Base-by-base conservation (phyloP, 2,113 vertebrate genomes). In the Guaruba guarouba region DNA sequence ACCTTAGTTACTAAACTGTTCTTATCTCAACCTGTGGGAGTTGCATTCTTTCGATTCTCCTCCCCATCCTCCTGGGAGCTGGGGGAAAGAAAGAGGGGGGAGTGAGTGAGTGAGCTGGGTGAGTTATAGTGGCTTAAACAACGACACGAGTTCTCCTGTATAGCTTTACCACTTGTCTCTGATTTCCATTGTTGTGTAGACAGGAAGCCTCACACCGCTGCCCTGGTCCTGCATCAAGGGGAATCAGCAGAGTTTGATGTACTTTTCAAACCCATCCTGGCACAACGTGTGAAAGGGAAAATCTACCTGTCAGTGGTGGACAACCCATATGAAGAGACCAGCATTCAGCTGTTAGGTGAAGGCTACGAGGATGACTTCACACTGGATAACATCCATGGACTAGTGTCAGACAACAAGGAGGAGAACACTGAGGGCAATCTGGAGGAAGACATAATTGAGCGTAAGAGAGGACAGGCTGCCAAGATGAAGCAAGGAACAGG, bases 321-420 rank as follows among this genome's bases (percentile, higher is more conserved):
- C 96, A 98, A 98, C 89, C 98, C 97, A 13, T 98, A 98, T 14
- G 98, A 98, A 74, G 97, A 98, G 15, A 98, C 94, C 22, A 16
- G 59, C 61, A 96, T 99, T 77, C 97, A 95, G 63, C 64, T 99
- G 87, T 84, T 96, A 23, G 99, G 98, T 8, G 98, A 99, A 76
- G 97, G 98, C 67, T 99, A 98, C 14, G 88, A 98, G 88, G 98
- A 99, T 43, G 97, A 98, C 8, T 75, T 99, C 94, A 98, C 98
- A 1, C 67, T 99, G 19, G 98, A 98, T 92, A 98, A 99, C 93
- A 96, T 99, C 86, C 97, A 93, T 5, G 97, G 97, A 27, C 89
- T 97, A 7, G 78, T 80, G 55, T 39, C 67, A 8, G 82, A 74
- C 13, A 7, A 15, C 17, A 1, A 68, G n/a, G 83, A 95, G 41